Evolutionary conservation across 1,140 invertebrate genomes (phyloP).

Genomic region (Polypedilum vanderplanki): DNA sequence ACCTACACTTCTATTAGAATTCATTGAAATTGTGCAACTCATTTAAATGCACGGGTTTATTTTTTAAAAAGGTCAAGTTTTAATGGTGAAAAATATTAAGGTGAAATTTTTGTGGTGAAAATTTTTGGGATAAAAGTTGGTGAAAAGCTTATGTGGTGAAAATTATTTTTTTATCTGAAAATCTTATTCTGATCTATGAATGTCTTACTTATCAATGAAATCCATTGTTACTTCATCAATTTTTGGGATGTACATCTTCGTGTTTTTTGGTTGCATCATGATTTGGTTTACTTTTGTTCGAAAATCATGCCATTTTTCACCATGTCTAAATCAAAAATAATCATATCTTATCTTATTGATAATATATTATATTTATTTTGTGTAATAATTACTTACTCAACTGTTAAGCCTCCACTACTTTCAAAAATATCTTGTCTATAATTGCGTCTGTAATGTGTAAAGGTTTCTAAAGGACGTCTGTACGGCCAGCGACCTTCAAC

Average conservation of each 20-base stretch:
- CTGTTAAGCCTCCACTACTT: slow-evolving; percentile 35
- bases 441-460: slow-evolving; percentile 37
- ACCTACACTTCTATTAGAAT: too few species aligned
- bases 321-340: background rate
- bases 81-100: too few species aligned
- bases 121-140: too few species aligned
- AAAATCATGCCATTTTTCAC: background rate
- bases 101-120: too few species aligned
- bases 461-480: slow-evolving; percentile 35
- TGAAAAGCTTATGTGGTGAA: too few species aligned
- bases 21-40: too few species aligned
- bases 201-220: slow-evolving; percentile 32
- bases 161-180: too few species aligned
- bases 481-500: slow-evolving; percentile 35
- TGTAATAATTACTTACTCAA: too few species aligned
- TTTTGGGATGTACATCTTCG: slow-evolving; percentile 43
- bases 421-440: slow-evolving; percentile 37
- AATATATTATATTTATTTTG: too few species aligned
- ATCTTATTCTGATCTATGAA: too few species aligned
- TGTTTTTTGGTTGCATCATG: slow-evolving; percentile 46
- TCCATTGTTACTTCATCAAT: slow-evolving; percentile 44
- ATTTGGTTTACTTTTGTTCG: slow-evolving; percentile 39
- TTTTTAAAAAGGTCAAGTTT: too few species aligned
- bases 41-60: too few species aligned
- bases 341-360: background rate